Evolutionary conservation across 2,797 vertebrate genomes (phyloP).

Genomic region (Mionectes olivaceus): DNA sequence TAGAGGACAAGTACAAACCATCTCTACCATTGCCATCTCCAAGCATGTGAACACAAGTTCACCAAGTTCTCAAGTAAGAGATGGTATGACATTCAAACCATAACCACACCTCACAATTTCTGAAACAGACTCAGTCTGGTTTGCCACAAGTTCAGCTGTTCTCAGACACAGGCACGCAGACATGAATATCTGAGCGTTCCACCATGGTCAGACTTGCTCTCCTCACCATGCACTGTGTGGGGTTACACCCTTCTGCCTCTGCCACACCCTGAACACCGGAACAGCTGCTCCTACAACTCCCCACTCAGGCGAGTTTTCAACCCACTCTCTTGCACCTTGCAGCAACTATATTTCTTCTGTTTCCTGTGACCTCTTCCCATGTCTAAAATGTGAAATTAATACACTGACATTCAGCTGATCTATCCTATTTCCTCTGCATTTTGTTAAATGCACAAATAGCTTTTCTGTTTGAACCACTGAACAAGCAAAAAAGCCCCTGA

Average conservation of each 20-base stretch:
- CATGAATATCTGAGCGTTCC: not conserved
- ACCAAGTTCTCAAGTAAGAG: not conserved
- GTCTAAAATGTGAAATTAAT: not conserved
- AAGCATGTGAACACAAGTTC: not conserved
- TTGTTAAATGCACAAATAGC: not conserved
- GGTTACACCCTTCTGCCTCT: not conserved
- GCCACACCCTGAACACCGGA: not conserved
- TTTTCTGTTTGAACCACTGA: not conserved
- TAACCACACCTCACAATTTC: constrained; percentile 32
- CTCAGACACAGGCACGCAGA: not conserved
- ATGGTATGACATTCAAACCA: not conserved
- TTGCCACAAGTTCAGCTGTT: not conserved
- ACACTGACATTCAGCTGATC: not conserved
- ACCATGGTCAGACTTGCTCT: not conserved
- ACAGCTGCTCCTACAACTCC: not conserved
- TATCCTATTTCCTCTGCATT: not conserved
- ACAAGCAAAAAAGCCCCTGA: not conserved
- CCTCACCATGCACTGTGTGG: not conserved
- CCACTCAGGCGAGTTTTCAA: not conserved
- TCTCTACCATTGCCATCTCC: not conserved
- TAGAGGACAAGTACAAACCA: not conserved
- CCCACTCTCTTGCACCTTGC: not conserved
- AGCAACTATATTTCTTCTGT: not conserved
- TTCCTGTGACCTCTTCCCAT: not conserved
- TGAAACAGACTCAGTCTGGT: not conserved